Conservation (phyloP, 2,113 vertebrate species). For the Tenebrosternarchus preto region DNA sequence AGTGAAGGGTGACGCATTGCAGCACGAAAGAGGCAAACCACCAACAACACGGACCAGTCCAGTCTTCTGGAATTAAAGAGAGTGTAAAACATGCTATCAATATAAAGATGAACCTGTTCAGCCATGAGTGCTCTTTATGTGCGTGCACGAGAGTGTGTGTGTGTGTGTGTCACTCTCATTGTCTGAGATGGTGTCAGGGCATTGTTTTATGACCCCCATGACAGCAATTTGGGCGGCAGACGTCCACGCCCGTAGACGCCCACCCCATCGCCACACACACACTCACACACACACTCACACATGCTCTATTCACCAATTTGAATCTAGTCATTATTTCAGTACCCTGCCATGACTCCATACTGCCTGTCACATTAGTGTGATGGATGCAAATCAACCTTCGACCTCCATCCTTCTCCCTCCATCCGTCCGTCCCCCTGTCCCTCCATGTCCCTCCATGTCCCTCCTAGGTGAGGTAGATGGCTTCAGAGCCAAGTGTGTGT, state of each 20-base stretch:
- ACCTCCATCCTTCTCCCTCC: constrained; percentile 20
- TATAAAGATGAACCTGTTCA: background rate
- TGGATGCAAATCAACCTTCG: constrained; percentile 39
- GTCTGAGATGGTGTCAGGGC: constrained; percentile 18
- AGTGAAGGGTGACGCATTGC: background rate
- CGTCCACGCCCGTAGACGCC: background rate
- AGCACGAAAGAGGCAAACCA: background rate
- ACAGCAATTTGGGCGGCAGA: constrained; percentile 23
- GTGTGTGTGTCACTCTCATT: constrained; percentile 31
- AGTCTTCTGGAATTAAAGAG: background rate
- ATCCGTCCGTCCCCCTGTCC: background rate
- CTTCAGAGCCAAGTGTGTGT: background rate
- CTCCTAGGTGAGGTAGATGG: background rate
- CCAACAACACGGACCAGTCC: background rate
- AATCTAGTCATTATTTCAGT: constrained; percentile 12
- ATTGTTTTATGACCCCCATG: constrained; percentile 32
- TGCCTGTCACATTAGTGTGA: constrained; percentile 26
- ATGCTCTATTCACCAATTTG: constrained; percentile 9
- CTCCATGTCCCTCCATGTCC: background rate
- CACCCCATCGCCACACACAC: too few relatives aligned
- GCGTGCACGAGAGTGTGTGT: constrained; percentile 2
- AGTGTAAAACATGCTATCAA: background rate
- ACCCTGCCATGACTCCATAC: background rate
- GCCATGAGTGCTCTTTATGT: constrained; percentile 4
- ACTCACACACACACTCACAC: constrained; percentile 14